Base-by-base conservation (phyloP, 2,888 invertebrate species). In the Panorpa germanica region DNA sequence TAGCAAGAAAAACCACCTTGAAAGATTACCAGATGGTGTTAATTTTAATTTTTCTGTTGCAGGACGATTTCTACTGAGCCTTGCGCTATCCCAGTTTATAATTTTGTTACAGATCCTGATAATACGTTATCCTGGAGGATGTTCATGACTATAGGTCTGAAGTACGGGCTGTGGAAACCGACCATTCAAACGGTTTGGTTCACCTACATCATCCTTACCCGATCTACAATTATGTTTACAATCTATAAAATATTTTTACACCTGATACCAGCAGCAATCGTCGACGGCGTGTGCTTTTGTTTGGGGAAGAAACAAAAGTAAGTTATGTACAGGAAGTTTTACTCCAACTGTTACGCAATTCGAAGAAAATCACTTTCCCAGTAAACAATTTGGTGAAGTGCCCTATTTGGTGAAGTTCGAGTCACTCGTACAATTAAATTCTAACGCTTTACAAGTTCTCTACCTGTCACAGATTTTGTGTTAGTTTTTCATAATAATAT, bases 51-150 rank as follows among this genome's bases (percentile, higher is more conserved):
- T n/a, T n/a, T n/a, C n/a, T n/a, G n/a, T n/a, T n/a, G n/a, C n/a
- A n/a, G n/a, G n/a, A n/a, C n/a, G n/a, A n/a, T n/a, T n/a, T n/a
- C n/a, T n/a, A n/a, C n/a, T n/a, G n/a, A n/a, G n/a, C n/a, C n/a
- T n/a, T n/a, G n/a, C n/a, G n/a, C n/a, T n/a, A n/a, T n/a, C n/a
- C n/a, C n/a, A n/a, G 71, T 93, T 36, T 88, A 82, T 58, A 85
- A 91, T 53, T 85, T 70, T 52, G 83, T 85, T 7, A 80, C 88
- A 0, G 81, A 85, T 1, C 65, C 67, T 4, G 71, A 82, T 39
- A 82, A 85, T 43, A 81, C 83, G 0, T 58, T 88, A 29, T 75
- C 69, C 1, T 91, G 86, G 82, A 70, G 67, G 0, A 52, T 70
- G 11, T 63, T 72, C 35, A 70, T 72, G 35, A 53, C 59, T 0